Evolutionary conservation across 2,888 invertebrate genomes (phyloP).

Genomic region (Andrena dorsata): DNA sequence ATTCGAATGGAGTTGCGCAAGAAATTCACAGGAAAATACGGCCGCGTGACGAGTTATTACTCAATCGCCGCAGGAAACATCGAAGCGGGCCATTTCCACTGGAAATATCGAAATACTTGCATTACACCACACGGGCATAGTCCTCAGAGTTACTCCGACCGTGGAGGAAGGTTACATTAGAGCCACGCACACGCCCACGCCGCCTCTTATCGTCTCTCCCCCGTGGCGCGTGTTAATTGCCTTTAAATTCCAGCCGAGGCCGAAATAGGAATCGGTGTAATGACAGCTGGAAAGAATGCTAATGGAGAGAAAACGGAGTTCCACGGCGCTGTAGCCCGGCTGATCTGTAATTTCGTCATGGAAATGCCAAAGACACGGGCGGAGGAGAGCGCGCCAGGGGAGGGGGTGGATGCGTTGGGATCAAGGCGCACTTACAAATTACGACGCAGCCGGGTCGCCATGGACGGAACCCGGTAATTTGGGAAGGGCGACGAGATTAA

Average conservation of each 20-base stretch:
- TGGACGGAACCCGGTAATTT: slow-evolving; percentile 76
- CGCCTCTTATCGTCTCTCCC: slow-evolving; percentile 39
- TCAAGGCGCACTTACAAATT: slow-evolving; percentile 79
- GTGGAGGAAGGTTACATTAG: neutral
- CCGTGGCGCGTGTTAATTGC: slow-evolving; percentile 68
- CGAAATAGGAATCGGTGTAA: slow-evolving; percentile 60
- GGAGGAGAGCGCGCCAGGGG: slow-evolving; percentile 1
- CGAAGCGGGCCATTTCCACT: neutral
- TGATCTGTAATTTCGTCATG: slow-evolving; percentile 70
- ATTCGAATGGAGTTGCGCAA: neutral
- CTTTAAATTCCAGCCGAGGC: slow-evolving; percentile 54
- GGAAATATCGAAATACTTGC: slow-evolving; percentile 3
- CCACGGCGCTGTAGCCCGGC: slow-evolving; percentile 5
- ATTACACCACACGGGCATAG: neutral
- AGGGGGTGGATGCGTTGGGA: slow-evolving; percentile 10
- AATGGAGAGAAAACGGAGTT: slow-evolving; percentile 64
- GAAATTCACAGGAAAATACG: neutral
- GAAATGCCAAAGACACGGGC: slow-evolving; percentile 55
- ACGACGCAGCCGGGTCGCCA: slow-evolving; percentile 70
- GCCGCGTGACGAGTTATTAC: neutral
- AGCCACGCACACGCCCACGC: slow-evolving; percentile 44
- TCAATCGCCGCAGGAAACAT: slow-evolving; percentile 2
- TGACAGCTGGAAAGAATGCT: slow-evolving; percentile 69
- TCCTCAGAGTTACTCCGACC: neutral
- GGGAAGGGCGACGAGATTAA: slow-evolving; percentile 79